phyloP scores from a whole-genome alignment of 1,140 invertebrate species.

The Monochamus saltuarius region DNA sequence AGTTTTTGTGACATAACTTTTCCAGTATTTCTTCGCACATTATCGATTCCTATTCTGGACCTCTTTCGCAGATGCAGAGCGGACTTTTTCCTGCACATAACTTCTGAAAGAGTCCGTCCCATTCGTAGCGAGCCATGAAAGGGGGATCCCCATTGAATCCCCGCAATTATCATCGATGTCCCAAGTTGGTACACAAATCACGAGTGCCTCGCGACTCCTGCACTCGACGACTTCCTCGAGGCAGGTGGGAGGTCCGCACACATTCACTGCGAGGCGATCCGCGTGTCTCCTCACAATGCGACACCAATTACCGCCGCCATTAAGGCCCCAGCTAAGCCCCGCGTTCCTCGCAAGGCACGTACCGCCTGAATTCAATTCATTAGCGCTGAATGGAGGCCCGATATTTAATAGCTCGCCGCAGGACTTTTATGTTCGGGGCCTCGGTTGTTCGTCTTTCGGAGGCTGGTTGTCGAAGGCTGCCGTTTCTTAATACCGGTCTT shows the following conservation, averaged over 20 bases:
- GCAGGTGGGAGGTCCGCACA: conserved; percentile 42
- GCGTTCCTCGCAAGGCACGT: conserved; percentile 1
- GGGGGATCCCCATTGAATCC: conserved; percentile 3
- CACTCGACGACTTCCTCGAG: conserved; percentile 30
- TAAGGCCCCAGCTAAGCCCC: neutral
- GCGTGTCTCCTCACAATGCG: conserved; percentile 38
- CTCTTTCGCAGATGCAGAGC: no score
- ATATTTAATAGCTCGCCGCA: no score
- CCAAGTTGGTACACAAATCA: conserved; percentile 42
- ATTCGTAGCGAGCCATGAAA: no score
- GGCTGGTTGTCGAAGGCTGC: no score
- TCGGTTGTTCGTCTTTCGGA: no score
- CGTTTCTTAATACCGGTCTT: no score
- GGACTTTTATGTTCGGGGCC: no score
- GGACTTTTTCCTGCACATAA: no score
- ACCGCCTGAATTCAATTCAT: conserved; percentile 10
- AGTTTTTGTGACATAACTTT: no score
- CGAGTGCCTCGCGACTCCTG: conserved; percentile 29
- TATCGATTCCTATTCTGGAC: no score
- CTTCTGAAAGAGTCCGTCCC: no score
- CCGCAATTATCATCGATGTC: conserved; percentile 15
- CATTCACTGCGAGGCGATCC: conserved; percentile 13
- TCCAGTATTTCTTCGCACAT: no score
- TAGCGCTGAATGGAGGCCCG: neutral
- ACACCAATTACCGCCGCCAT: conserved; percentile 38